These are phyloP conservation scores for Pempheris klunzingeri DNA, from an alignment of 2,797 vertebrate species.

Conservation along the genomic window DNA sequence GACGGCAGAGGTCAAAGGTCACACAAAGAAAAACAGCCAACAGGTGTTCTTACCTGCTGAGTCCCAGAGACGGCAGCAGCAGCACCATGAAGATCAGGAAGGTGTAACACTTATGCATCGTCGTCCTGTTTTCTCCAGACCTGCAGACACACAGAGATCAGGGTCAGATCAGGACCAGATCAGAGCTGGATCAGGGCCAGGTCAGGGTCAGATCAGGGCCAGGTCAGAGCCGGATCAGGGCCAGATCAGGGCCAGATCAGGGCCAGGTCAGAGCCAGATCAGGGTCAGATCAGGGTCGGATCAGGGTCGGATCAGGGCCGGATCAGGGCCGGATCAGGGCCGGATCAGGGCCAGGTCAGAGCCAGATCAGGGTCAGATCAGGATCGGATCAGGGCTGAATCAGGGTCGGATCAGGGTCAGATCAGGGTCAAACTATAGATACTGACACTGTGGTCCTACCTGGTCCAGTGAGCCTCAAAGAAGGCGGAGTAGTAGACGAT, in stretches of 20 bases:
- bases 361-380: neutral
- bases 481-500: conserved; percentile 97
- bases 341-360: no score
- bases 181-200: neutral
- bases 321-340: no score
- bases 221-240: neutral
- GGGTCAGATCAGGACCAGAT: no score
- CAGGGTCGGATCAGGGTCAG: no score
- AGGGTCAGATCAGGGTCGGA: no score
- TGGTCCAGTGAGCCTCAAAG: conserved; percentile 96
- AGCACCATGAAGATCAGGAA: conserved; percentile 99
- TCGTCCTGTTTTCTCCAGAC: conserved; percentile 96
- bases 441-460: conserved; percentile 77
- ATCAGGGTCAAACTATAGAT: no score
- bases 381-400: no score
- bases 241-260: neutral
- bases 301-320: no score
- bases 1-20: conserved; percentile 15
- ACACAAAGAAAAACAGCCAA: neutral
- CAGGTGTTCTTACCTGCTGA: conserved; percentile 89
- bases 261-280: neutral
- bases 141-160: conserved; percentile 71
- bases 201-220: no score
- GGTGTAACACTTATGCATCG: conserved; percentile 98
- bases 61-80: conserved; percentile 93